Base-by-base conservation (phyloP, 2,888 invertebrate species). In the Andrena trimmerana region DNA sequence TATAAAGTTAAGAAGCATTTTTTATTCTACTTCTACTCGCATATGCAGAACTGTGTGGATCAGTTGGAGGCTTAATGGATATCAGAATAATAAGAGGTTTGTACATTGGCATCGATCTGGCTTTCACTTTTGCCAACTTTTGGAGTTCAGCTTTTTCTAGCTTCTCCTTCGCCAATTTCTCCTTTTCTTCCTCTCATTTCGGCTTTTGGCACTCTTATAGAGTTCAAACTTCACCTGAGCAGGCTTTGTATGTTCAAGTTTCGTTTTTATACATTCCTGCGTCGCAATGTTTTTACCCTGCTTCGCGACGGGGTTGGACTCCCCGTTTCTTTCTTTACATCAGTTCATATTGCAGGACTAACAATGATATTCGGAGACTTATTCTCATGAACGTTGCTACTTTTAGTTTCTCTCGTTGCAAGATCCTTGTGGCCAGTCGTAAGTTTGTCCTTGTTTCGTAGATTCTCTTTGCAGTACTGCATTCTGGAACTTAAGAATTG, bases 1-100 rank as follows among this genome's bases (percentile, higher is more conserved):
- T 10, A 57, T 57, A 52, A 76, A 48, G 16, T 69, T 79, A 79
- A 52, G 62, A 57, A n/a, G 63, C 31, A 5, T 24, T 33, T 52
- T 84, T 87, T 6, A 60, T 3, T 70, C 57, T 76, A 2, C 20
- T 27, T 50, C 79, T 85, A 60, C 36, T 59, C 2, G 85, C 76
- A 88, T 91, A 91, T 1, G 86, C 91, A 0, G 97, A 97, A 78
- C 96, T 96, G 70, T 96, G 95, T 0, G 97, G 96, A 24, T 95
- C 94, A 1, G 97, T 97, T 0, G 96, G 90, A 6, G 95, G 95
- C 63, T 94, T 94, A 0, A 88, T 90, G 2, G 96, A 95, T 74
- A 95, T 95, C 71, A 95, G 94, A 13, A 96, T 94, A 31, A 95
- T 89, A 85, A 96, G 93, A 16, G 95, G 94, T 80, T 95, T 94